Base-by-base conservation (phyloP, 2,113 vertebrate genomes). In the Potamarius usumacintae region DNA sequence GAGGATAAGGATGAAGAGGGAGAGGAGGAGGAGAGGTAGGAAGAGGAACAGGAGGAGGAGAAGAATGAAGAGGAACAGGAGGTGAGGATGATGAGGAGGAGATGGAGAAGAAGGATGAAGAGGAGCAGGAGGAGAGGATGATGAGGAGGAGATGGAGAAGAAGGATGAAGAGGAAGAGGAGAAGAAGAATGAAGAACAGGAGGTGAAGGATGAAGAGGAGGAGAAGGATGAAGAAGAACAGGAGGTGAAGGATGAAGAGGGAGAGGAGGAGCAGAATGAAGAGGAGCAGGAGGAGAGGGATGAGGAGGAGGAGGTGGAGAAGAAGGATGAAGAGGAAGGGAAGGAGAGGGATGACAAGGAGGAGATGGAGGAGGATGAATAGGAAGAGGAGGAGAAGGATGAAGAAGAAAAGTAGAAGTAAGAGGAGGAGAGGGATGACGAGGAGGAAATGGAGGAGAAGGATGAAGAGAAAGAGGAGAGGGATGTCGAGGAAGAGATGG, bases 391-490 rank as follows among this genome's bases (percentile, higher is more conserved):
- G 2, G 42, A 25, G 42, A 10, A 76, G 18, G 18, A 22, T 2
- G 42, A 50, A 1, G 48, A 53, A 4, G 9, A 20, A 8, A 5
- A 22, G 18, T 7, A 20, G 20, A 20, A 76, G 25, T 0, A 20
- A 0, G 7, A 42, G 11, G 22, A 53, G 20, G 2, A n/a, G 22
- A 5, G 11, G 0, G 18, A 22, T 0, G 42, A 52, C 5, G 7
- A 27, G 1, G 10, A 15, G 1, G 2, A 55, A 0, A 14, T 5
- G 0, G 20, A 25, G 7, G 2, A 34, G 15, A 0, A n/a, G 4
- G 9, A 52, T 4, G 4, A 50, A 9, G 10, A 76, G 20, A 42
- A 25, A 7, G 12, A 7, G 0, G 5, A 78, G 12, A 11, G 27
- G 5, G 14, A 78, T 11, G 8, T 27, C 5, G 22, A 77, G 8